Evolutionary conservation across 2,888 invertebrate genomes (phyloP).

Genomic region (Sthenelais limicola): DNA sequence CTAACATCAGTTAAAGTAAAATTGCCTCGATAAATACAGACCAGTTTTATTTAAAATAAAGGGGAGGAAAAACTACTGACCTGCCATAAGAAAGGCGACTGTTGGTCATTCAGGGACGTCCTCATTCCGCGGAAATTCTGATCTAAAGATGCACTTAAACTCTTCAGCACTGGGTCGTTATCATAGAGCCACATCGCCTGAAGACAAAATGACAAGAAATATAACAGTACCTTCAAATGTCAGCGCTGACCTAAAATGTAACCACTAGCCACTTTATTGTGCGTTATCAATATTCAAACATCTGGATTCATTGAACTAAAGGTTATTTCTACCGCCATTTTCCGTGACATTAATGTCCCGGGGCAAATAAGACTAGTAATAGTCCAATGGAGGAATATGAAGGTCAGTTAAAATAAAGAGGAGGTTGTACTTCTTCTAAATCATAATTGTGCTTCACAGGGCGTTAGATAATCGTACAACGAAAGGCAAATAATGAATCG

Average conservation of each 20-base stretch:
- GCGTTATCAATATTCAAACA: too few species aligned
- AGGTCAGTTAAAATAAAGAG: background rate
- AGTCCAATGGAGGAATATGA: background rate
- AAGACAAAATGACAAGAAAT: background rate
- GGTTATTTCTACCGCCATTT: too few species aligned
- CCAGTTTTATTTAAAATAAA: too few species aligned
- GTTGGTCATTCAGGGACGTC: conserved; percentile 3
- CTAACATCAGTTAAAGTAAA: too few species aligned
- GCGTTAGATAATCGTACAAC: background rate
- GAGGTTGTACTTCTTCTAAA: background rate
- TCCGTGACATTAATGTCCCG: background rate
- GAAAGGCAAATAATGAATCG: background rate
- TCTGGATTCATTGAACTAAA: too few species aligned
- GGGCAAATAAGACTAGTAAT: background rate
- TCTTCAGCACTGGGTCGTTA: conserved; percentile 37
- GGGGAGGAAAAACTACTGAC: too few species aligned
- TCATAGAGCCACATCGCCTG: conserved; percentile 48
- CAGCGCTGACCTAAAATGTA: too few species aligned
- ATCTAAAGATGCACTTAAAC: conserved; percentile 36
- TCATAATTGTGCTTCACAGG: background rate
- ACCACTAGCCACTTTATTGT: too few species aligned
- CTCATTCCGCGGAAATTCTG: conserved; percentile 41
- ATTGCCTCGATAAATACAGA: too few species aligned
- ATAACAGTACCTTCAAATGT: too few species aligned
- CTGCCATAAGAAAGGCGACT: conserved; percentile 39